Evolutionary conservation across 2,113 vertebrate genomes (phyloP), one percentile per base, ranked within the genome.

Genomic region (Zapus hudsonius): DNA sequence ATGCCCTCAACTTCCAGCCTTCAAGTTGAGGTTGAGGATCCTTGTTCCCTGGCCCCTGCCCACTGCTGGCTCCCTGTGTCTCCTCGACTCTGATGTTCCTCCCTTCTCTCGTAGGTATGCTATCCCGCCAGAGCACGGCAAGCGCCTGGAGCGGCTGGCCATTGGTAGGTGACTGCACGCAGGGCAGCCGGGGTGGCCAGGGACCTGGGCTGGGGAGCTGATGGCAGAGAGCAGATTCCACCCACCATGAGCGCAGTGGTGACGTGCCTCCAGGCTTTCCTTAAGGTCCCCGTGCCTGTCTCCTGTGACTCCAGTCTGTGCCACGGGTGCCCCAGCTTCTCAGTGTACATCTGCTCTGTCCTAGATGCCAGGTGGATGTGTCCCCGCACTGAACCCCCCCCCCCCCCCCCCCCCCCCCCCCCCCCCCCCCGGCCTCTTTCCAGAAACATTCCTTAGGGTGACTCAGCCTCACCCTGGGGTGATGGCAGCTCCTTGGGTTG

Each of bases 111-210:
- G 55, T 92, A 99, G 99, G 99, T 99, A 99, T 0, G 98, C 98
- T 25, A 97, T 99, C 17, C 99, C 99, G 2, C 99, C 99, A 0
- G 99, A 99, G 61, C 99, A 99, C 0, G 99, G 99, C 95, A 99
- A 99, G 97, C 98, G 99, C 63, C 97, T 99, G 95, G 99, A 99
- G 93, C 98, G 99, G 80, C 98, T 99, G 96, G 99, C 99, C 0
- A 99, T 99, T 98, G 99, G 99, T 99, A 96, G 98, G 97, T 63
- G 33, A 59, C 81, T 29, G 22, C 0, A 2, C 47, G 42, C 0
- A 1, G 31, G 36, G 19, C 15, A 7, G 15, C 15, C 6, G 0
- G 40, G 20, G 33, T 5, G 38, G 27, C 19, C 4, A 7, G 63
- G 47, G 66, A 0, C 72, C 15, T 0, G 36, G 84, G 70, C 25